phyloP scores from a whole-genome alignment of 2,113 vertebrate species.

The Cygnus buccinator region DNA sequence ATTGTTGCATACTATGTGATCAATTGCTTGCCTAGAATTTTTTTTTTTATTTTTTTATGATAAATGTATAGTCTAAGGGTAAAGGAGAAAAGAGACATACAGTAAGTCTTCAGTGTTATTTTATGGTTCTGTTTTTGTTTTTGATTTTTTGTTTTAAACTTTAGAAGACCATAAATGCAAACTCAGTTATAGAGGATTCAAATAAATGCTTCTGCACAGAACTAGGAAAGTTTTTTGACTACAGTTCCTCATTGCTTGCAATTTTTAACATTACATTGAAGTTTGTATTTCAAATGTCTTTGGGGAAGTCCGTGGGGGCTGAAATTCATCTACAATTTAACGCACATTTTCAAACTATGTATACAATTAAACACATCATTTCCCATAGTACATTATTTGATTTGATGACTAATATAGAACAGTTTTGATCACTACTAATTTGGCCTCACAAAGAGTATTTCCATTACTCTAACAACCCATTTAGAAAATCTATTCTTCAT shows the following conservation, averaged over 20 bases:
- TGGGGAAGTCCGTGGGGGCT: neutral
- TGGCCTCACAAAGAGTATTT: neutral
- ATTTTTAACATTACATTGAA: neutral
- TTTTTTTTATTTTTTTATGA: neutral
- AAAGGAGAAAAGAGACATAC: neutral
- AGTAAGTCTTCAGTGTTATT: neutral
- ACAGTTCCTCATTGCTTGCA: neutral
- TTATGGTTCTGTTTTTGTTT: neutral
- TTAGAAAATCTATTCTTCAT: neutral
- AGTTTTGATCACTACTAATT: neutral
- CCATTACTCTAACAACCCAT: neutral
- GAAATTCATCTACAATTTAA: neutral
- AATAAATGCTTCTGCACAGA: neutral
- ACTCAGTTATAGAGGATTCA: neutral
- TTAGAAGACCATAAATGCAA: neutral
- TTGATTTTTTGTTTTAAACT: neutral
- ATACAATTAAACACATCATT: neutral
- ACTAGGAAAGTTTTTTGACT: neutral
- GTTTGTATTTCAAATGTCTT: neutral
- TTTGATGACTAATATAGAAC: neutral
- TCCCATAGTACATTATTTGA: neutral
- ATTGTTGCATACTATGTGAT: neutral
- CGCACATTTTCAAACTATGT: neutral
- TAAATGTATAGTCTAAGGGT: neutral
- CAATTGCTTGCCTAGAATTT: neutral